phyloP scores from a whole-genome alignment of 1,140 invertebrate genomes.

The Drosophila repleta region DNA sequence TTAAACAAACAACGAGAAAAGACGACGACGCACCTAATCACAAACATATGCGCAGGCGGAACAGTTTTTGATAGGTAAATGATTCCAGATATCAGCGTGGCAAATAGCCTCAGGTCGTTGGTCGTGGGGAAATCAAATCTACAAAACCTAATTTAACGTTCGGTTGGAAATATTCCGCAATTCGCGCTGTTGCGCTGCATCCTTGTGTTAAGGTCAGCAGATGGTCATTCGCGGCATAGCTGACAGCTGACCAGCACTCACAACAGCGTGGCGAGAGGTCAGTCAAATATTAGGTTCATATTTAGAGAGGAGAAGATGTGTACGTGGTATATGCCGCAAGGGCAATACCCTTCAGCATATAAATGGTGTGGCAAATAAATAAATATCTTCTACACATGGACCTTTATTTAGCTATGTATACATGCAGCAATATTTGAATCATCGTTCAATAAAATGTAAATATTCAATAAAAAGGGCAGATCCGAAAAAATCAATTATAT shows the following conservation, averaged over 20 bases:
- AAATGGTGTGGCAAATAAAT: no score
- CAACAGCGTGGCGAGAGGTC: constrained; percentile 21
- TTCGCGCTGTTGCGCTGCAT: constrained; percentile 7
- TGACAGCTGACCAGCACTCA: constrained; percentile 37
- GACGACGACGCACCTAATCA: constrained; percentile 48
- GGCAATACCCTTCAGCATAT: neutral
- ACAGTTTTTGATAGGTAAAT: constrained; percentile 28
- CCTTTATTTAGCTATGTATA: no score
- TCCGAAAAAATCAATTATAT: no score
- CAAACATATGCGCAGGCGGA: constrained; percentile 51
- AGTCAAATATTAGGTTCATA: neutral
- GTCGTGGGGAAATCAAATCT: constrained; percentile 26
- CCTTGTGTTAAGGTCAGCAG: constrained; percentile 32
- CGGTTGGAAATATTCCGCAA: constrained; percentile 36
- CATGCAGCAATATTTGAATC: no score
- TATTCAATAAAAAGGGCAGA: no score
- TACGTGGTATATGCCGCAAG: neutral
- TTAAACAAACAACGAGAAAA: constrained; percentile 48
- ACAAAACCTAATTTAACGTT: constrained; percentile 31
- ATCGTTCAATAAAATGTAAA: no score
- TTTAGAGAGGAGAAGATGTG: neutral
- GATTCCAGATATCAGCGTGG: constrained; percentile 15
- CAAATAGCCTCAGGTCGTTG: constrained; percentile 10
- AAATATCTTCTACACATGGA: no score
- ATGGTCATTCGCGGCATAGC: constrained; percentile 25